phyloP scores from a whole-genome alignment of 1,140 invertebrate genomes.

The Hyles euphorbiae region DNA sequence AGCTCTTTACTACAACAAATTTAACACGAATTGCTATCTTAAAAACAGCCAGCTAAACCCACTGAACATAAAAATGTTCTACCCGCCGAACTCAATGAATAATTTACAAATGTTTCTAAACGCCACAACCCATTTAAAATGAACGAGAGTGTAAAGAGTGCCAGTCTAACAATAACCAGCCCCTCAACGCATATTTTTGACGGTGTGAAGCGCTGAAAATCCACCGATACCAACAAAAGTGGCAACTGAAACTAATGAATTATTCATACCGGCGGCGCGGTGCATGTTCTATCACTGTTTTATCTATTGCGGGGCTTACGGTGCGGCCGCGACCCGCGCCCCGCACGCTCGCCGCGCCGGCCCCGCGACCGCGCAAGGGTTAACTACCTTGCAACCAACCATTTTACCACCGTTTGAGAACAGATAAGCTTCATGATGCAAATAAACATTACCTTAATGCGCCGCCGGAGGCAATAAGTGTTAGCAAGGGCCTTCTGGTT shows the following conservation, averaged over 20 bases:
- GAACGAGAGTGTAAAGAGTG: slow-evolving; percentile 43
- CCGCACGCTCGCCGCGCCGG: slow-evolving; percentile 26
- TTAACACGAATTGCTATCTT: no score
- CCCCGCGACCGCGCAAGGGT: slow-evolving; percentile 53
- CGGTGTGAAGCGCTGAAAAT: slow-evolving; percentile 71
- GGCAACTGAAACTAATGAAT: slow-evolving; percentile 74
- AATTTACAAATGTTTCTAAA: slow-evolving; percentile 21
- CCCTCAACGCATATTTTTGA: slow-evolving; percentile 66
- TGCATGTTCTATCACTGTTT: slow-evolving; percentile 76
- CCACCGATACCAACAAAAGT: slow-evolving; percentile 72
- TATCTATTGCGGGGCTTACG: slow-evolving; percentile 69
- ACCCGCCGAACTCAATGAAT: background rate
- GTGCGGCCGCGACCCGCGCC: slow-evolving; percentile 41
- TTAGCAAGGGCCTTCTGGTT: slow-evolving; percentile 40
- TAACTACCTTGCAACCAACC: slow-evolving; percentile 71
- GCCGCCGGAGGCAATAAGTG: slow-evolving; percentile 54
- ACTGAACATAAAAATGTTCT: background rate
- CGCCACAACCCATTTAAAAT: slow-evolving; percentile 36
- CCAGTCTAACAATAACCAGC: slow-evolving; percentile 60
- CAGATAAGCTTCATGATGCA: slow-evolving; percentile 61
- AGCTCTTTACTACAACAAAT: no score
- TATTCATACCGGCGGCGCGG: slow-evolving; percentile 69
- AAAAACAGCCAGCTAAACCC: no score
- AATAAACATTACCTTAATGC: slow-evolving; percentile 70
- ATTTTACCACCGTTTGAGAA: slow-evolving; percentile 71